Evolutionary conservation across 2,113 vertebrate species (phyloP).

Genomic region (Crotalus tigris): DNA sequence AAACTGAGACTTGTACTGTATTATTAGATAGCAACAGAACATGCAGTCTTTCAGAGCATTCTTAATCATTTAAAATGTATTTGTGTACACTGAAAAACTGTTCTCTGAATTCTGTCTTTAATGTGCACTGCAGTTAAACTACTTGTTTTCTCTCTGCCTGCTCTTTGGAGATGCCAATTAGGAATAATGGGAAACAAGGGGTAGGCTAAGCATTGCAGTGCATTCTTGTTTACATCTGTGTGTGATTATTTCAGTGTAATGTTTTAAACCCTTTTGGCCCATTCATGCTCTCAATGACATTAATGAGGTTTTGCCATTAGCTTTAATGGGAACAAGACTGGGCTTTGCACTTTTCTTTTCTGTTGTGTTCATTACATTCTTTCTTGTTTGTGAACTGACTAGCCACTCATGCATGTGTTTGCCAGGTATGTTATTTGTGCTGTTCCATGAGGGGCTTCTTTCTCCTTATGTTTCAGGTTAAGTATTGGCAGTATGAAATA

Average conservation of each 20-base stretch:
- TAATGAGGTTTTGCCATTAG: conserved; percentile 55
- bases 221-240: conserved; percentile 73
- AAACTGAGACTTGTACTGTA: conserved; percentile 27
- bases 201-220: conserved; percentile 79
- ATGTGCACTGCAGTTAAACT: conserved; percentile 71
- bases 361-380: conserved; percentile 57
- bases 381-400: conserved; percentile 65
- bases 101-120: conserved; percentile 72
- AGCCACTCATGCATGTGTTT: conserved; percentile 76
- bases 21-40: conserved; percentile 57
- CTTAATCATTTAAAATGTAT: conserved; percentile 48
- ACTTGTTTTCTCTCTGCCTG: conserved; percentile 75
- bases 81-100: conserved; percentile 50
- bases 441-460: conserved; percentile 61
- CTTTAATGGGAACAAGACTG: conserved; percentile 56
- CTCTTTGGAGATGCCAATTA: conserved; percentile 83
- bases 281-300: conserved; percentile 60
- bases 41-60: conserved; percentile 36
- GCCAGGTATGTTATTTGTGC: conserved; percentile 67
- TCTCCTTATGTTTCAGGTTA: conserved; percentile 68
- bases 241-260: conserved; percentile 73
- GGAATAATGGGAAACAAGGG: conserved; percentile 83
- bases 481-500: conserved; percentile 41
- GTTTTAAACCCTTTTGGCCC: conserved; percentile 56
- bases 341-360: conserved; percentile 58